phyloP scores from a whole-genome alignment of 2,797 vertebrate species.

The Tapirus indicus region DNA sequence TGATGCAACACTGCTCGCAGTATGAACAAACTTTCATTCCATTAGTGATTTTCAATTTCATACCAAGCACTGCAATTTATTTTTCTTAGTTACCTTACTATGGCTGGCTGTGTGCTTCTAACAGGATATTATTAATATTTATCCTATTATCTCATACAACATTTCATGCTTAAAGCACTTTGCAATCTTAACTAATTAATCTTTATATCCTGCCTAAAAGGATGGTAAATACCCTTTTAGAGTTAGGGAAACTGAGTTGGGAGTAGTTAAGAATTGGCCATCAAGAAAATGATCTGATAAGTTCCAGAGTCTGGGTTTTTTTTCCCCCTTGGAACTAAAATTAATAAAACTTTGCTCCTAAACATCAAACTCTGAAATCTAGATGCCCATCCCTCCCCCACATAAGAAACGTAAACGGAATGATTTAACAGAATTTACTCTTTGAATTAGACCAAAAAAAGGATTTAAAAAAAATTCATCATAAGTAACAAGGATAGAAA shows the following conservation, averaged over 20 bases:
- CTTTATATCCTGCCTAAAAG: conserved; percentile 69
- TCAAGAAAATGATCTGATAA: conserved; percentile 4
- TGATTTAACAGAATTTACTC: background rate
- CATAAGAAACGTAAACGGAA: background rate
- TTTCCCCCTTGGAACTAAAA: background rate
- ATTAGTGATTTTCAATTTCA: conserved; percentile 81
- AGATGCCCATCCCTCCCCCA: fast-evolving
- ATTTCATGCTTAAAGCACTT: conserved; percentile 76
- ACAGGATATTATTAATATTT: conserved; percentile 83
- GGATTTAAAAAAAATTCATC: background rate
- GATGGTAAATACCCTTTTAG: conserved; percentile 60
- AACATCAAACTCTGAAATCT: background rate
- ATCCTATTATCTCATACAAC: conserved; percentile 79
- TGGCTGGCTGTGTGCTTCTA: conserved; percentile 54
- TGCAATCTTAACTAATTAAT: conserved; percentile 79
- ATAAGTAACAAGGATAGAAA: background rate
- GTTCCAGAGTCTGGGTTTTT: background rate
- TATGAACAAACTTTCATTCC: conserved; percentile 78
- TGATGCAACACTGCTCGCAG: conserved; percentile 53
- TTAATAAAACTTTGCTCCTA: background rate
- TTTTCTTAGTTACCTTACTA: conserved; percentile 79
- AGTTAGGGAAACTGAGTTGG: conserved; percentile 58
- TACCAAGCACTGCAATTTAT: conserved; percentile 73
- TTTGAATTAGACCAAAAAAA: background rate
- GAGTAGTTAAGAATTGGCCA: conserved; percentile 32